phyloP scores from a whole-genome alignment of 2,888 invertebrate genomes.

The Boloria selene region DNA sequence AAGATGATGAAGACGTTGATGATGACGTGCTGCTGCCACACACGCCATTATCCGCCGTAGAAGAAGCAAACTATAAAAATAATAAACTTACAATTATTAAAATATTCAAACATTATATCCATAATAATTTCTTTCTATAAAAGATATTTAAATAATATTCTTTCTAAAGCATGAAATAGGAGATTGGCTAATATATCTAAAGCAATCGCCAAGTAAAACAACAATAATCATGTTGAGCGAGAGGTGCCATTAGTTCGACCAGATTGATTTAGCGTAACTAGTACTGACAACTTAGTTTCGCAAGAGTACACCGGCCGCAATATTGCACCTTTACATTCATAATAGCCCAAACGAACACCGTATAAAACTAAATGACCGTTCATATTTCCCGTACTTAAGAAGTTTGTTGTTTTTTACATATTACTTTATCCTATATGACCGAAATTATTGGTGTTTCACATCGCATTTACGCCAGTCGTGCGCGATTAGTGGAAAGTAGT shows the following conservation, averaged over 20 bases:
- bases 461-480: conserved; percentile 18
- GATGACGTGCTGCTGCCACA: conserved; percentile 74
- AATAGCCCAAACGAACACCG: conserved; percentile 49
- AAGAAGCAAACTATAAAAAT: conserved; percentile 65
- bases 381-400: conserved; percentile 26
- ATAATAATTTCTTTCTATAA: neutral
- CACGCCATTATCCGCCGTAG: conserved; percentile 64
- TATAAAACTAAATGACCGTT: conserved; percentile 30
- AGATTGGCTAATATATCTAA: conserved; percentile 37
- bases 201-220: conserved; percentile 48
- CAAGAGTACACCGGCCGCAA: conserved; percentile 45
- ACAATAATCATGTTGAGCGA: conserved; percentile 46
- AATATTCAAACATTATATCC: neutral
- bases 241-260: conserved; percentile 60
- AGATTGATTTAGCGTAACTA: conserved; percentile 73
- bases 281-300: conserved; percentile 54
- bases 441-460: conserved; percentile 24
- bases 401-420: conserved; percentile 25
- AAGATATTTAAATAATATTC: neutral
- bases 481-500: conserved; percentile 24
- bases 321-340: conserved; percentile 46
- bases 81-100: neutral
- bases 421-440: conserved; percentile 20
- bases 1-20: conserved; percentile 70
- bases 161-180: neutral